Evolutionary conservation across 2,888 invertebrate genomes (phyloP).

Genomic region (Bombylius major): DNA sequence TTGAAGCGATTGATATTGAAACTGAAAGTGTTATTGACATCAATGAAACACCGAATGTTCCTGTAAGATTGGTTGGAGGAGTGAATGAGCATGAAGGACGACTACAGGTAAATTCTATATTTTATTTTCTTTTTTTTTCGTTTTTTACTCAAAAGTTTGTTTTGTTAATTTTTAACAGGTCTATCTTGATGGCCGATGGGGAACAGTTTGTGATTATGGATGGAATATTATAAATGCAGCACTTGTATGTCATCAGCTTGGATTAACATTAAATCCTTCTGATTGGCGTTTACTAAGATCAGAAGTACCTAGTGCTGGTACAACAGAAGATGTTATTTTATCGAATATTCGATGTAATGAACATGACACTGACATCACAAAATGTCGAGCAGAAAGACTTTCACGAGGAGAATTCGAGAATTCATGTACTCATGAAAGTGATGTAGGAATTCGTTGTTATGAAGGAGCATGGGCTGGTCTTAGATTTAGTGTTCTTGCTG

Average conservation of each 20-base stretch:
- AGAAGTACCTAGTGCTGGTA: slow-evolving; percentile 68
- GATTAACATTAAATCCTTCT: slow-evolving; percentile 79
- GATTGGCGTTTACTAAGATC: slow-evolving; percentile 78
- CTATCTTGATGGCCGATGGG: slow-evolving; percentile 78
- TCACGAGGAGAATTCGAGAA: slow-evolving; percentile 63
- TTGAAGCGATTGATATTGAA: slow-evolving; percentile 39
- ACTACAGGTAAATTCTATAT: slow-evolving; percentile 53
- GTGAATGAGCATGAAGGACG: slow-evolving; percentile 73
- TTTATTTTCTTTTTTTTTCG: no score
- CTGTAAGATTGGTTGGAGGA: slow-evolving; percentile 73
- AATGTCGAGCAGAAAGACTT: slow-evolving; percentile 66
- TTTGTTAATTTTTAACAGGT: slow-evolving; percentile 43
- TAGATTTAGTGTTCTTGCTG: slow-evolving; percentile 76
- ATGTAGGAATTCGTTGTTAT: slow-evolving; percentile 80
- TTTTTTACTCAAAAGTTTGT: not conserved
- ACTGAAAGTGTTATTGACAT: slow-evolving; percentile 46
- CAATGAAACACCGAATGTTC: slow-evolving; percentile 45
- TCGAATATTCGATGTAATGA: slow-evolving; percentile 86
- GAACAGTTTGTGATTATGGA: slow-evolving; percentile 92
- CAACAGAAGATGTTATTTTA: slow-evolving; percentile 60
- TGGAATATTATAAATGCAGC: slow-evolving; percentile 90
- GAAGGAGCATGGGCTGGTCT: slow-evolving; percentile 91
- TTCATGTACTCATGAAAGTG: slow-evolving; percentile 74
- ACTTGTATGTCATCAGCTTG: slow-evolving; percentile 88
- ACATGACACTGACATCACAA: slow-evolving; percentile 78